Conservation (phyloP, 2,888 invertebrate species). For the Watsonalla binaria region DNA sequence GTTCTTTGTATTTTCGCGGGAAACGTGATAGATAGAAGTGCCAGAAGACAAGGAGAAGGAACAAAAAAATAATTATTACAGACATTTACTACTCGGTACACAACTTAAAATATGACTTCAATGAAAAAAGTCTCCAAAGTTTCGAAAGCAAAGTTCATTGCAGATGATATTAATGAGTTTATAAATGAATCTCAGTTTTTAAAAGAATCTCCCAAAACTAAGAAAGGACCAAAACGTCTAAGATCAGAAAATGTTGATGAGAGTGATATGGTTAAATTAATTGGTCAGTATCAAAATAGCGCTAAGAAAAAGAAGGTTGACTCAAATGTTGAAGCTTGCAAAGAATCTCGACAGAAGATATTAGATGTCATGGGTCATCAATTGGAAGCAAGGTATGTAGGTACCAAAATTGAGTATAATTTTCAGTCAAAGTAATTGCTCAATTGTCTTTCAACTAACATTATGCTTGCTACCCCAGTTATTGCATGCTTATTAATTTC, state of each 20-base stretch:
- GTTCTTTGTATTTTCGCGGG: background rate
- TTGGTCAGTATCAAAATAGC: slow-evolving; percentile 37
- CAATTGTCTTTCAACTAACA: too few species aligned
- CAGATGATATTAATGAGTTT: slow-evolving; percentile 46
- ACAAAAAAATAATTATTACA: background rate
- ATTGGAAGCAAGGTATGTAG: slow-evolving; percentile 47
- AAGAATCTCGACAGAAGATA: slow-evolving; percentile 53
- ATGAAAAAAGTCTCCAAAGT: slow-evolving; percentile 37
- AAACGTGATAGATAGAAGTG: background rate
- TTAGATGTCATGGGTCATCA: slow-evolving; percentile 50
- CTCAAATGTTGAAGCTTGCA: slow-evolving; percentile 33
- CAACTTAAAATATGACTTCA: slow-evolving; percentile 34
- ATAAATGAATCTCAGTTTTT: slow-evolving; percentile 45
- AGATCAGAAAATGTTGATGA: slow-evolving; percentile 32
- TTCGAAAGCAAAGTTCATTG: slow-evolving; percentile 42
- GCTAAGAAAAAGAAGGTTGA: slow-evolving; percentile 49
- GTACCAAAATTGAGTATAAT: slow-evolving; percentile 2
- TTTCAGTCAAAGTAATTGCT: background rate
- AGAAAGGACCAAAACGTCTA: slow-evolving; percentile 42
- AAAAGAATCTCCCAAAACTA: slow-evolving; percentile 42
- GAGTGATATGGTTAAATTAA: slow-evolving; percentile 39
- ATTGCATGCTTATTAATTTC: too few species aligned
- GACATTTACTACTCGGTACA: background rate
- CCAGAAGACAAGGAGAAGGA: background rate
- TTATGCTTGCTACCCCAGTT: too few species aligned